Conservation (phyloP, 2,888 invertebrate species). For the Prosopocoilus inquinatus region DNA sequence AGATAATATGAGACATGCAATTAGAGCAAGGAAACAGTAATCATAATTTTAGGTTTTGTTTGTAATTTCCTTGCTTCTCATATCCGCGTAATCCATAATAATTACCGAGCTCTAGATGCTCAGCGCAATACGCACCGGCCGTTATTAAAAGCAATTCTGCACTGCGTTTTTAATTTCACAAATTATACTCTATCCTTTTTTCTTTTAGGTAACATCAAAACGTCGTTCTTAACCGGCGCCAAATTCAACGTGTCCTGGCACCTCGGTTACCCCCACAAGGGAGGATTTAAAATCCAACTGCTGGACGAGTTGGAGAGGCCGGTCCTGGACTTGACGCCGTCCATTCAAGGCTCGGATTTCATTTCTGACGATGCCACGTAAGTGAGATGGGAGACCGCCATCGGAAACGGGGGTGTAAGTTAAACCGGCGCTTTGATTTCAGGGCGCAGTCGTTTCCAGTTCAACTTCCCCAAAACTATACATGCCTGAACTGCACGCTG, state of each 20-base stretch:
- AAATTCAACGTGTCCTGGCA: constrained; percentile 91
- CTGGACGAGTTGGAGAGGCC: constrained; percentile 82
- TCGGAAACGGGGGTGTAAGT: not conserved
- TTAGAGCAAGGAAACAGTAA: too few relatives aligned
- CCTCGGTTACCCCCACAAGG: constrained; percentile 91
- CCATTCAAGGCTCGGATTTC: constrained; percentile 76
- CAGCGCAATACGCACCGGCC: not conserved
- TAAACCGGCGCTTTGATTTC: constrained; percentile 20
- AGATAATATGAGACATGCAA: too few relatives aligned
- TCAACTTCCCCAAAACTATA: constrained; percentile 75
- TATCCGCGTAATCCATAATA: not conserved
- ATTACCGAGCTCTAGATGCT: not conserved
- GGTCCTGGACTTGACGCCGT: constrained; percentile 79
- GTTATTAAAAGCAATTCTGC: too few relatives aligned
- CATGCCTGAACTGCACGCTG: constrained; percentile 86
- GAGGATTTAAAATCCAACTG: constrained; percentile 86
- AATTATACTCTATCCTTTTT: constrained; percentile 31
- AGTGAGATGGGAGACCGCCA: constrained; percentile 50
- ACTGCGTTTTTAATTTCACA: not conserved
- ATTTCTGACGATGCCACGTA: constrained; percentile 84
- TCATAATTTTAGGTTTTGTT: too few relatives aligned
- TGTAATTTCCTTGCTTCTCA: too few relatives aligned
- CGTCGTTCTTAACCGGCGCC: constrained; percentile 78
- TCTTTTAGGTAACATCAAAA: constrained; percentile 72
- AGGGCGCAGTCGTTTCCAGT: constrained; percentile 84